Conservation (phyloP, 23 tunicate species). For the Ciona savignyi region DNA sequence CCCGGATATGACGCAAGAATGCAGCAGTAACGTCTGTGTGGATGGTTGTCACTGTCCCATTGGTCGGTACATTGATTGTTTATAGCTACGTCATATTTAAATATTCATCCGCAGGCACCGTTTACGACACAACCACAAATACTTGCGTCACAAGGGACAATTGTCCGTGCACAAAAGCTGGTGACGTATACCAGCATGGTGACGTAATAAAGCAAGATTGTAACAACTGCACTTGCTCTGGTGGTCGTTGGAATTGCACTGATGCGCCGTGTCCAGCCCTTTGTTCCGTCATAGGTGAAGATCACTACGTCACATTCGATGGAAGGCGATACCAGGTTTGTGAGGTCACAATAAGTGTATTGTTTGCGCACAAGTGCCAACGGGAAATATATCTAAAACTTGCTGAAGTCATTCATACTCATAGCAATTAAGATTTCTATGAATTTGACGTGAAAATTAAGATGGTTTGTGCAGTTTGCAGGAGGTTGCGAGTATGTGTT, state of each 20-base stretch:
- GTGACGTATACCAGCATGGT: constrained; percentile 27
- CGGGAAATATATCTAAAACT: no score
- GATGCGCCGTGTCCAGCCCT: constrained; percentile 53
- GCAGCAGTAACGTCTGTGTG: constrained; percentile 46
- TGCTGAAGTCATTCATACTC: no score
- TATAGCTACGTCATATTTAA: no score
- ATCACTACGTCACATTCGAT: constrained; percentile 84
- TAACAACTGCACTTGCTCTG: constrained; percentile 76
- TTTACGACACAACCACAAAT: constrained; percentile 45
- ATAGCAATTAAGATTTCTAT: no score
- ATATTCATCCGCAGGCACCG: constrained; percentile 52
- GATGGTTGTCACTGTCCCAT: constrained; percentile 92
- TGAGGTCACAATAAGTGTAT: no score
- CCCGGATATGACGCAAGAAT: constrained; percentile 26
- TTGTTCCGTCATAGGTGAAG: constrained; percentile 83
- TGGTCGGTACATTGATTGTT: no score
- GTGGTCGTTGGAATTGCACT: constrained; percentile 90
- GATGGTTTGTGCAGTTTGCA: no score
- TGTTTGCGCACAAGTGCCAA: no score
- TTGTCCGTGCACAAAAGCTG: constrained; percentile 71
- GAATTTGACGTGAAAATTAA: no score
- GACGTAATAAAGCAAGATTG: constrained; percentile 71
- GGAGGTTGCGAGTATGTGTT: constrained; percentile 91
- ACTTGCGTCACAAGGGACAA: constrained; percentile 40
- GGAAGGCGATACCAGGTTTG: constrained; percentile 78